Conservation (phyloP, 2,113 vertebrate species). For the Sylvilagus bachmani region DNA sequence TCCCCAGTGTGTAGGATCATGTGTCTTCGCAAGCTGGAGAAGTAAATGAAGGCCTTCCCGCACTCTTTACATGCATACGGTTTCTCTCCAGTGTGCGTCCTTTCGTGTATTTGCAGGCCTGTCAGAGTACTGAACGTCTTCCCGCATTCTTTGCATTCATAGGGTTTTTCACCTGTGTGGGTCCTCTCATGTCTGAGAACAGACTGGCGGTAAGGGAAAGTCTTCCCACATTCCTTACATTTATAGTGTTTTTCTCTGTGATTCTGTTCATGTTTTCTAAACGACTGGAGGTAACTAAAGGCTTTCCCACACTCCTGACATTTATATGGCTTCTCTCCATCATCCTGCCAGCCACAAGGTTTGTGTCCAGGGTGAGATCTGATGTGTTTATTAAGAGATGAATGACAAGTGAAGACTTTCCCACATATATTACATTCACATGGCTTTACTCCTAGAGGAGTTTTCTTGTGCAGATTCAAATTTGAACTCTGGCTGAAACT, state of each 20-base stretch:
- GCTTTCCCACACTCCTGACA: neutral
- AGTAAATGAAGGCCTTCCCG: neutral
- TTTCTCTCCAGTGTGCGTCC: neutral
- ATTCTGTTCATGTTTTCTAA: neutral
- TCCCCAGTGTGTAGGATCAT: neutral
- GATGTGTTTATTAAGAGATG: neutral
- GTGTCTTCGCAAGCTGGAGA: neutral
- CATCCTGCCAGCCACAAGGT: neutral
- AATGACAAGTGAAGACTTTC: neutral
- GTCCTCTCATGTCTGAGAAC: neutral
- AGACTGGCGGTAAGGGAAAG: neutral
- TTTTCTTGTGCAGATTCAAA: neutral
- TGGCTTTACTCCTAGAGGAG: neutral
- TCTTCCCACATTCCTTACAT: neutral
- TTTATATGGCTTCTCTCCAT: neutral
- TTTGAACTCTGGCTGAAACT: neutral
- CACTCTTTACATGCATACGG: neutral
- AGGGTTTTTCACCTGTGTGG: neutral
- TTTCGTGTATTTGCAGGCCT: neutral
- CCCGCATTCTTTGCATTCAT: neutral
- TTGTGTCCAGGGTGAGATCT: neutral
- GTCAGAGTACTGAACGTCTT: neutral
- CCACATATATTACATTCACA: conserved; percentile 35
- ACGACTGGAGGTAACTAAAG: neutral
- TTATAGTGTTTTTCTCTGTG: neutral